Evolutionary conservation across 2,113 vertebrate species (phyloP).

Genomic region (Indicator indicator): DNA sequence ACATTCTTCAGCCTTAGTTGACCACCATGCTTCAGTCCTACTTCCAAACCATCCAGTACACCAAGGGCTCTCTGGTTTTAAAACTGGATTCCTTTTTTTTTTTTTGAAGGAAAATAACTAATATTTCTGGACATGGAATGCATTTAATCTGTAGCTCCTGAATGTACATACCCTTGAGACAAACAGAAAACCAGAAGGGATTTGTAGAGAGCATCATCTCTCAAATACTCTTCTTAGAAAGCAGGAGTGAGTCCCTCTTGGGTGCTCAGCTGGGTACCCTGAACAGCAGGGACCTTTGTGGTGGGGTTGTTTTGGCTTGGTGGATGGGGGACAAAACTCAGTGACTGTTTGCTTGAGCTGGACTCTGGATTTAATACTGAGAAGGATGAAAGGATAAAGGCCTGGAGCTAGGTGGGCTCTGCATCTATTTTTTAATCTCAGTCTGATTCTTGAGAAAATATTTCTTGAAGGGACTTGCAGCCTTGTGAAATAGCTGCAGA

Average conservation of each 20-base stretch:
- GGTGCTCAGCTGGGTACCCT: not conserved
- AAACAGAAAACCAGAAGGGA: not conserved
- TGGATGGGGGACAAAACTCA: too few species aligned
- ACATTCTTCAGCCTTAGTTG: not conserved
- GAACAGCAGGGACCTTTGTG: not conserved
- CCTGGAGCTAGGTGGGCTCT: not conserved
- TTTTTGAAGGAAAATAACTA: not conserved
- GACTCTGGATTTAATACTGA: not conserved
- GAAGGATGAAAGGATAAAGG: not conserved
- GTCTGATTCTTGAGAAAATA: not conserved
- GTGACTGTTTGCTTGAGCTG: not conserved
- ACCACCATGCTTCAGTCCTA: not conserved
- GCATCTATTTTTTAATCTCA: conserved; percentile 18
- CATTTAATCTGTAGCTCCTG: not conserved
- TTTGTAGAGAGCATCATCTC: not conserved
- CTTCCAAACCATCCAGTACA: not conserved
- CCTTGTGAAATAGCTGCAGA: not conserved
- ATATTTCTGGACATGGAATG: not conserved
- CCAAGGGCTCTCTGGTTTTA: not conserved
- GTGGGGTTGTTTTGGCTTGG: not conserved
- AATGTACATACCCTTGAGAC: not conserved
- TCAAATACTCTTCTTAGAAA: not conserved
- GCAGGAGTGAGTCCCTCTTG: not conserved
- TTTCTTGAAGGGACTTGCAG: not conserved
- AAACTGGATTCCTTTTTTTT: not conserved